phyloP scores from a whole-genome alignment of 92 coral and sea anemone species.

The Paragorgia papillata region DNA sequence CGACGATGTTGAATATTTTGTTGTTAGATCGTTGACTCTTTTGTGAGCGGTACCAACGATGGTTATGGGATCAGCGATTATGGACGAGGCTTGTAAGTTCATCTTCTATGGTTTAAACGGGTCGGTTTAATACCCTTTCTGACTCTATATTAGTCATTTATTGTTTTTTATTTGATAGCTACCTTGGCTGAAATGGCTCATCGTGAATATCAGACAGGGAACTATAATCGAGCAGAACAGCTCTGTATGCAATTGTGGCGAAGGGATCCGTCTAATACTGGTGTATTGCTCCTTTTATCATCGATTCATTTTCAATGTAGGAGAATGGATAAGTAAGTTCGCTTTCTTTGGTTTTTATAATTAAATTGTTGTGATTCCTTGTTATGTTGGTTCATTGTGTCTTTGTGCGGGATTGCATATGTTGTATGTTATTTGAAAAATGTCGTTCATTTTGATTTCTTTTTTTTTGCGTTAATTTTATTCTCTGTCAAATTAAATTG shows the following conservation, averaged over 20 bases:
- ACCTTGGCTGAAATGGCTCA: conserved; percentile 99
- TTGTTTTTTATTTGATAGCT: conserved; percentile 62
- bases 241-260: conserved; percentile 99
- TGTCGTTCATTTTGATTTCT: conserved; percentile 11
- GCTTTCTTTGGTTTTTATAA: neutral
- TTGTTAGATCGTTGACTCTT: conserved; percentile 71
- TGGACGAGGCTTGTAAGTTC: conserved; percentile 92
- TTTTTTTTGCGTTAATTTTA: conserved; percentile 2
- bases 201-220: conserved; percentile 99
- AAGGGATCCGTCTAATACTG: conserved; percentile 98
- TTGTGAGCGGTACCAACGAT: conserved; percentile 68
- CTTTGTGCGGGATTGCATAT: conserved; percentile 9
- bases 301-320: conserved; percentile 99
- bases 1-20: conserved; percentile 58
- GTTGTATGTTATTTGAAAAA: conserved; percentile 23
- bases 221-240: conserved; percentile 98
- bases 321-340: conserved; percentile 91
- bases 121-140: conserved; percentile 12
- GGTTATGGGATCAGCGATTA: conserved; percentile 99
- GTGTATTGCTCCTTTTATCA: conserved; percentile 91
- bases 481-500: neutral
- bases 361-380: too few species aligned
- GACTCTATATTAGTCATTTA: conserved; percentile 23
- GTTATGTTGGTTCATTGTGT: conserved; percentile 4
- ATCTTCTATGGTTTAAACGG: conserved; percentile 8